phyloP scores from a whole-genome alignment of 2,113 vertebrate genomes.

The Muntiacus muntjak region DNA sequence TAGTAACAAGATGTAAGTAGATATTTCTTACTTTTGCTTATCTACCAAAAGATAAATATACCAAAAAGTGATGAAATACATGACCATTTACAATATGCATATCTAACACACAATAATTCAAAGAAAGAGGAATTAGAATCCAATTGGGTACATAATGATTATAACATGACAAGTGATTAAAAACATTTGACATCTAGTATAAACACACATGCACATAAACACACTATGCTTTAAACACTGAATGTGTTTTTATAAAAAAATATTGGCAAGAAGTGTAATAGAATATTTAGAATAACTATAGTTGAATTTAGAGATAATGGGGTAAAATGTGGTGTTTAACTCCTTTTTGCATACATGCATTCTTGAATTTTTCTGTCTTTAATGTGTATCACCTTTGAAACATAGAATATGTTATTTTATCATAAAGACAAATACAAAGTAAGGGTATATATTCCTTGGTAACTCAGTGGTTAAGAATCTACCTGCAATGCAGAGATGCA shows the following conservation, averaged over 20 bases:
- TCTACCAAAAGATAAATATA: background rate
- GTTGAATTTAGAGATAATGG: background rate
- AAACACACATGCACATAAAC: background rate
- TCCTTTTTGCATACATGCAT: background rate
- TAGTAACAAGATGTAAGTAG: background rate
- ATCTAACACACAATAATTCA: background rate
- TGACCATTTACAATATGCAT: background rate
- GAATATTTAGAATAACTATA: background rate
- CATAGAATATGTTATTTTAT: background rate
- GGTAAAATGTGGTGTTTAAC: background rate
- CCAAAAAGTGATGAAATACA: background rate
- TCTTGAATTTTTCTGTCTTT: background rate
- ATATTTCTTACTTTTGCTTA: background rate
- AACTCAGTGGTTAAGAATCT: background rate
- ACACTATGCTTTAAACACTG: background rate
- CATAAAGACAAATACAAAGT: background rate
- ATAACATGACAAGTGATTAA: background rate
- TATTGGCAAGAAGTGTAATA: background rate
- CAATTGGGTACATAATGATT: background rate
- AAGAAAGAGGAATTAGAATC: background rate
- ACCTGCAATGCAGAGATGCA: background rate
- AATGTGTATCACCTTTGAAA: background rate
- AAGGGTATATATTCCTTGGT: background rate
- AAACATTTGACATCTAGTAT: background rate
- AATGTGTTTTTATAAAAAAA: background rate